Evolutionary conservation across 2,797 vertebrate species (phyloP).

Genomic region (Gouania willdenowi): DNA sequence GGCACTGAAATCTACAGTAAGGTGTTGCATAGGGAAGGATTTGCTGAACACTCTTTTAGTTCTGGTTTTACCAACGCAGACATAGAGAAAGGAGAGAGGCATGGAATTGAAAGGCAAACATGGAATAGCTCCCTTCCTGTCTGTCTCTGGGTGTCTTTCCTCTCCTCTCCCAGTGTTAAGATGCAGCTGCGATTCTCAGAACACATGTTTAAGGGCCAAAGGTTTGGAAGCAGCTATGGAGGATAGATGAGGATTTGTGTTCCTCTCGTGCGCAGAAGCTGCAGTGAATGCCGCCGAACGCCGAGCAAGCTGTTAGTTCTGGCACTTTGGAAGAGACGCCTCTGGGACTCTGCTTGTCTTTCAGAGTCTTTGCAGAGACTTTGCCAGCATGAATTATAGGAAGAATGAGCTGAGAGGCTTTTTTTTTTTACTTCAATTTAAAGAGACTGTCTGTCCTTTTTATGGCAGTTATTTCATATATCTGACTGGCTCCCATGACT

Average conservation of each 20-base stretch:
- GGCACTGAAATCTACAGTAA: slow-evolving; percentile 38
- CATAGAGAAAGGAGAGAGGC: slow-evolving; percentile 19
- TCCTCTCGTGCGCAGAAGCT: slow-evolving; percentile 39
- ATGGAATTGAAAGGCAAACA: slow-evolving; percentile 21
- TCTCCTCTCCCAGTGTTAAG: slow-evolving; percentile 35
- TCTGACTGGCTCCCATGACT: slow-evolving; percentile 4
- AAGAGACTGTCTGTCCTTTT: slow-evolving; percentile 54
- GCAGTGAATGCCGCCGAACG: slow-evolving; percentile 51
- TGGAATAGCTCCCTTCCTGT: slow-evolving; percentile 7
- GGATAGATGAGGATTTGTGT: slow-evolving; percentile 65
- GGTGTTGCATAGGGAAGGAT: slow-evolving; percentile 48
- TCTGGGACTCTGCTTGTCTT: slow-evolving; percentile 62
- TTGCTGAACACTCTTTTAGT: slow-evolving; percentile 57
- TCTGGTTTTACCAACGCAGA: slow-evolving; percentile 48
- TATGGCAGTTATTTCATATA: slow-evolving; percentile 13
- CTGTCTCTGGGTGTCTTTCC: slow-evolving; percentile 26
- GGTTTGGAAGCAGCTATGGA: slow-evolving; percentile 53
- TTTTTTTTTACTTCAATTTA: slow-evolving; percentile 53
- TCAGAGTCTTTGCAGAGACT: slow-evolving; percentile 68
- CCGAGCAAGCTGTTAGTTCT: slow-evolving; percentile 60
- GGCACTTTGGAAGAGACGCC: slow-evolving; percentile 61
- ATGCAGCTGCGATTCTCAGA: slow-evolving; percentile 40
- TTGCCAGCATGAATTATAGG: slow-evolving; percentile 67
- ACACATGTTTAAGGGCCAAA: slow-evolving; percentile 66
- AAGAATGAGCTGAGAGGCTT: slow-evolving; percentile 52